Evolutionary conservation across 2,888 invertebrate species (phyloP).

Genomic region (Hymenopus coronatus): DNA sequence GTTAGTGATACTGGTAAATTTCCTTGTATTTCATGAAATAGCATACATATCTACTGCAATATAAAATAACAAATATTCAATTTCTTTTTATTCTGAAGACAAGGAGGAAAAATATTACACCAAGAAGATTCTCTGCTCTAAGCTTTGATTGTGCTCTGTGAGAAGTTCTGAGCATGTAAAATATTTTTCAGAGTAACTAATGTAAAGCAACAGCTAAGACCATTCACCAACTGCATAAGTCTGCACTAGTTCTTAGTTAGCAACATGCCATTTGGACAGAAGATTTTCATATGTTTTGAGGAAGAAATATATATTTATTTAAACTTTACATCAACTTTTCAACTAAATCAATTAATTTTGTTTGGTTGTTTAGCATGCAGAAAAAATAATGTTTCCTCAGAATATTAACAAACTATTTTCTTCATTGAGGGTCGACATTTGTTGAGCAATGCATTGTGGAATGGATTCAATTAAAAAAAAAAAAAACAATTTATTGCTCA

Average conservation of each 20-base stretch:
- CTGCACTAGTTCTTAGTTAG: not conserved
- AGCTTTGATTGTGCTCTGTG: conserved; percentile 6
- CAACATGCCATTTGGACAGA: not conserved
- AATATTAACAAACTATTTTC: no score
- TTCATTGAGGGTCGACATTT: no score
- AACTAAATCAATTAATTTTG: no score
- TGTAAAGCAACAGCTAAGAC: not conserved
- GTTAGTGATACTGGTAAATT: not conserved
- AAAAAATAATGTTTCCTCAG: no score
- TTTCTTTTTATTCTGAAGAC: conserved; percentile 1
- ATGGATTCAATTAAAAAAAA: no score
- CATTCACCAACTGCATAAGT: not conserved
- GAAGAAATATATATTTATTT: not conserved
- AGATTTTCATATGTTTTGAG: not conserved
- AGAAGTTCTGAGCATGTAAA: not conserved
- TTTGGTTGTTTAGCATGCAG: no score
- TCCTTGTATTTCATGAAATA: conserved; percentile 25
- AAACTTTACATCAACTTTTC: not conserved
- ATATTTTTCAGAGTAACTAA: not conserved
- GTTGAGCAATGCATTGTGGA: no score
- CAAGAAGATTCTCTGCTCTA: not conserved
- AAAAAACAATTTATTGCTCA: no score
- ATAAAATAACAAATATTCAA: conserved; percentile 21
- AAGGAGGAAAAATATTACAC: not conserved
- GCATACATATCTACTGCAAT: conserved; percentile 26